phyloP scores from a whole-genome alignment of 2,113 vertebrate species.

The Laticauda colubrina region DNA sequence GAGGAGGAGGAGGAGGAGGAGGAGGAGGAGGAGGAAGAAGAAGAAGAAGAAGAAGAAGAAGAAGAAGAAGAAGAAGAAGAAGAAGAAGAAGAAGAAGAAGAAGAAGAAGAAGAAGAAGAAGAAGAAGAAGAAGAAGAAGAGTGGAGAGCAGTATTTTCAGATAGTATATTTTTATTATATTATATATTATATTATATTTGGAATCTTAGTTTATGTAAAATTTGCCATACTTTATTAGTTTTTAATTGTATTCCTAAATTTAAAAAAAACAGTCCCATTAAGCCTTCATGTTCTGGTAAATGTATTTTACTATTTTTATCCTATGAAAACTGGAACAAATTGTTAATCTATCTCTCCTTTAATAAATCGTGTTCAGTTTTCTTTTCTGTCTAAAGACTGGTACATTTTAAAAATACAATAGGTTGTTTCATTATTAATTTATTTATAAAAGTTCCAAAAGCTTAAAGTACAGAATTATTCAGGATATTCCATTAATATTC shows the following conservation, averaged over 20 bases:
- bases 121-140: too few relatives aligned
- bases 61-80: too few relatives aligned
- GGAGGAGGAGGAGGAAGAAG: too few relatives aligned
- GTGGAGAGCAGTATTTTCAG: neutral
- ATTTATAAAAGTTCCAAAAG: slow-evolving; percentile 61
- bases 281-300: slow-evolving; percentile 49
- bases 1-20: too few relatives aligned
- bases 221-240: slow-evolving; percentile 55
- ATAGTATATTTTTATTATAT: neutral
- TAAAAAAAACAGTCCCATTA: slow-evolving; percentile 53
- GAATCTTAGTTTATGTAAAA: slow-evolving; percentile 46
- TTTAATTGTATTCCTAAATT: slow-evolving; percentile 60
- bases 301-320: slow-evolving; percentile 51
- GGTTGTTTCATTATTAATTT: slow-evolving; percentile 67
- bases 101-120: too few relatives aligned
- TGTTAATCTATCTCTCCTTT: slow-evolving; percentile 50
- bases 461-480: slow-evolving; percentile 38
- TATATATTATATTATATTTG: slow-evolving; percentile 7
- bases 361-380: slow-evolving; percentile 58
- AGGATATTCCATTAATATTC: slow-evolving; percentile 50
- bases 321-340: slow-evolving; percentile 56
- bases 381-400: slow-evolving; percentile 39
- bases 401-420: slow-evolving; percentile 63
- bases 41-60: too few relatives aligned
- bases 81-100: too few relatives aligned